Evolutionary conservation across 30 jellyfish, hydroid and myxozoan species (phyloP).

Genomic region (Turritopsis rubra): DNA sequence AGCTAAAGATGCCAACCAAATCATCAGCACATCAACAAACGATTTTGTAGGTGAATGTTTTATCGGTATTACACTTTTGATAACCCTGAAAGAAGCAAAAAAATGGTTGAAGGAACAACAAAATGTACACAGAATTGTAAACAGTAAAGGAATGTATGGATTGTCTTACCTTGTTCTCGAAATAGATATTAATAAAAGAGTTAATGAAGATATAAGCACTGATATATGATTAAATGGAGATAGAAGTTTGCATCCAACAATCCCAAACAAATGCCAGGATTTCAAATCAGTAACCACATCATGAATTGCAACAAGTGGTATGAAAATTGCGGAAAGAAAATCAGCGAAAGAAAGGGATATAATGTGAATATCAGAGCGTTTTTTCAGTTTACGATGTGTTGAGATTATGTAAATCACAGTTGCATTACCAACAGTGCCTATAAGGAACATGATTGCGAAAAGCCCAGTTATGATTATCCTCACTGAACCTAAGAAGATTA

Average conservation of each 20-base stretch:
- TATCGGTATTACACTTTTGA: not conserved
- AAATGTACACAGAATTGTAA: not conserved
- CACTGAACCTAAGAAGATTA: not conserved
- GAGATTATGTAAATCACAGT: conserved; percentile 15
- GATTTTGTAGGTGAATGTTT: not conserved
- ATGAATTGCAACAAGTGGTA: conserved; percentile 27
- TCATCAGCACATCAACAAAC: not conserved
- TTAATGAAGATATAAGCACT: conserved; percentile 18
- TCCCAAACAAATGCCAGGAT: conserved; percentile 22
- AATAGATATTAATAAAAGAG: conserved; percentile 4
- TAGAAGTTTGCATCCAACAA: conserved; percentile 19
- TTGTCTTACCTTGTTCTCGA: conserved; percentile 5
- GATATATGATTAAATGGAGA: conserved; percentile 28
- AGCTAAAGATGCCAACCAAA: conserved; percentile 4
- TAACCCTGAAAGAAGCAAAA: not conserved
- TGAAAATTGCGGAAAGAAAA: conserved; percentile 17
- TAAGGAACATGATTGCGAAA: not conserved
- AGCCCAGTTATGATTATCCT: not conserved
- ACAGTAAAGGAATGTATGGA: not conserved
- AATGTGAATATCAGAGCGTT: conserved; percentile 9
- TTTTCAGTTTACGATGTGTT: not conserved
- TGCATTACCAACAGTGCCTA: conserved; percentile 21
- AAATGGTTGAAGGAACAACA: not conserved
- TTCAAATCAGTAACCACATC: not conserved
- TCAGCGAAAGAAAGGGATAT: conserved; percentile 23